Evolutionary conservation across 2,113 vertebrate species (phyloP).

Genomic region (Pseudonaja textilis): DNA sequence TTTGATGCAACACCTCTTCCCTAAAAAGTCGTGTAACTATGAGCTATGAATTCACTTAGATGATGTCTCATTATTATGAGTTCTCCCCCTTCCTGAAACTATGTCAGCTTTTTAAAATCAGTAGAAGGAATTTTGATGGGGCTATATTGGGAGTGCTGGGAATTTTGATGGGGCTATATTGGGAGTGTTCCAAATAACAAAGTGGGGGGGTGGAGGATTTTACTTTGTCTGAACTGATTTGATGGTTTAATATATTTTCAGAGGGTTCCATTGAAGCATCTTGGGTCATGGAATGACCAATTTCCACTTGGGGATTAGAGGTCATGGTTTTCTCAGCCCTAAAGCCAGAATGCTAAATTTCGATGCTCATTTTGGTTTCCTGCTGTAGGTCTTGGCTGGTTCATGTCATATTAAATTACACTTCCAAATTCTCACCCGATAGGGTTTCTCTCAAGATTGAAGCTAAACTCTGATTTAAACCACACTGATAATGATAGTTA

Average conservation of each 20-base stretch:
- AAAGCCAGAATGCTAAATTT: constrained; percentile 42
- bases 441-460: constrained; percentile 46
- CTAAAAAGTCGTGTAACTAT: constrained; percentile 1
- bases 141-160: neutral
- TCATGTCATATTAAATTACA: constrained; percentile 47
- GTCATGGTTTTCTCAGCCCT: constrained; percentile 45
- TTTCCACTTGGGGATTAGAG: constrained; percentile 41
- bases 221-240: constrained; percentile 29
- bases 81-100: neutral
- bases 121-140: neutral
- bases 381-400: constrained; percentile 30
- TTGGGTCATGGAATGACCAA: constrained; percentile 6
- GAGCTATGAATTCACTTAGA: fast-evolving
- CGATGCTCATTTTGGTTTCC: constrained; percentile 46
- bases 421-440: constrained; percentile 41
- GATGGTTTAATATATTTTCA: neutral
- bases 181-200: neutral
- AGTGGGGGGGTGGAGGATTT: neutral
- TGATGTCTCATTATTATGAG: neutral
- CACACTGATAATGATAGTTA: neutral
- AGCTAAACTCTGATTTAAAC: neutral
- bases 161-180: neutral
- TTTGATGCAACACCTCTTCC: neutral
- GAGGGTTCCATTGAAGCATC: neutral
- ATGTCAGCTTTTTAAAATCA: neutral